Evolutionary conservation across 2,888 invertebrate species (phyloP), one percentile per base, ranked within the genome.

Genomic region (Cynaeus angustus): DNA sequence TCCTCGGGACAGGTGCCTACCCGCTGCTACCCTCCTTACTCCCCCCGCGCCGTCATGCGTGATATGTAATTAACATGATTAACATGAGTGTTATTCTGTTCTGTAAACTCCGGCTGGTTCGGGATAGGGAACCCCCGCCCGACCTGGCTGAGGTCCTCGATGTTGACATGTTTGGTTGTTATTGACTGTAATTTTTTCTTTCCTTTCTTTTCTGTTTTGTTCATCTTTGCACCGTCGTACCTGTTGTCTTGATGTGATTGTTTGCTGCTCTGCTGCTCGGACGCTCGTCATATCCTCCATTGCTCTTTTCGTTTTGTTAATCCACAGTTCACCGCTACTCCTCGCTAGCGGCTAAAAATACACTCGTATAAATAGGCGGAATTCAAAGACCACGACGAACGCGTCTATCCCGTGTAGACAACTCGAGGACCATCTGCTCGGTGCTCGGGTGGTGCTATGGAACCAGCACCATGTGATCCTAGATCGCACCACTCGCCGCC

Each of bases 1-100:
- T 94, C 95, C 89, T 94, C 95, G 89, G 94, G 95, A 92, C 95
- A 95, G 95, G 95, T 95, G 91, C 89, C 84, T 84, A 84, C 83
- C 83, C 83, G 87, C 87, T 89, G 89, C 88, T 88, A 84, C 80
- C 88, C 88, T 82, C 78, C 88, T 88, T 85, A 77, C 81, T 82
- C 83, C 81, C 84, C 84, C 81, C 83, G 83, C 81, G 79, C 81
- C 82, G 81, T 80, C 81, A 81, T 81, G 83, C 85, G 85, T 85
- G 84, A 85, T 86, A 86, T 85, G 86, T 85, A 86, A 86, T 86
- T 86, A 86, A 85, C 86, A 85, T 85, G 84, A 85, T 85, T 85
- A 85, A 85, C 85, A 84, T 85, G 82, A 84, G 84, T 85, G 85
- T 84, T 83, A 81, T 84, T 80, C 81, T 83, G 82, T 83, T 81